Base-by-base conservation (phyloP, 2,113 vertebrate species). In the Sinocyclocheilus anshuiensis region DNA sequence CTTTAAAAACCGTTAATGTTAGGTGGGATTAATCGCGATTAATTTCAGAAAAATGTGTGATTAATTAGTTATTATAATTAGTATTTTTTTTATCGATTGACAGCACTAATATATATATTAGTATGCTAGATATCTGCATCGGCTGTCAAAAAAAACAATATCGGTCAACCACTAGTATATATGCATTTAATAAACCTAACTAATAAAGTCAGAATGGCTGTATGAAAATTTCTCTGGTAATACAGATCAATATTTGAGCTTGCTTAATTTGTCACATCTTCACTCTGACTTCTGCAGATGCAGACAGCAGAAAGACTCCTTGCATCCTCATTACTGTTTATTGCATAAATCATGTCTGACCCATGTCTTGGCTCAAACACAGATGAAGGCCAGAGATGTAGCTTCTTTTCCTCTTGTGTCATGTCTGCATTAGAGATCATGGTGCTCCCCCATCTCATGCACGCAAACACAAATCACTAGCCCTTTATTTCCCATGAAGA, bases 361-460 rank as follows among this genome's bases (percentile, higher is more conserved):
- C 81, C 79, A n/a, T 22, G 65, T 36, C 65, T 83, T 36, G 16
- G 36, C 45, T 42, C 39, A 20, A 33, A 29, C 39, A 85, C 80
- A 63, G 76, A 71, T 79, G 81, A 57, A 87, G 82, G 63, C 57
- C 48, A 50, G 22, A 50, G 48, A 65, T 57, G 20, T 33, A 33
- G 45, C 65, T 55, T 63, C 13, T 36, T 42, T 88, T 86, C 77
- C 84, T 81, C 59, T 77, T 16, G 39, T 85, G 61, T 85, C 81
- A 39, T 59, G 67, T 76, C 86, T 87, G 67, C 63, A 29, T 87
- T 87, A 81, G 71, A 67, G 71, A 87, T 90, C 81, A 89, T 57
- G 11, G 45, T 3, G 33, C 71, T 77, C 55, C 39, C 50, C 74
- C 65, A 53, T 69, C 16, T 4, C 67, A 69, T 69, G n/a, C 22